Conservation (phyloP, 92 coral and sea anemone genomes). For the Muricea muricata region DNA sequence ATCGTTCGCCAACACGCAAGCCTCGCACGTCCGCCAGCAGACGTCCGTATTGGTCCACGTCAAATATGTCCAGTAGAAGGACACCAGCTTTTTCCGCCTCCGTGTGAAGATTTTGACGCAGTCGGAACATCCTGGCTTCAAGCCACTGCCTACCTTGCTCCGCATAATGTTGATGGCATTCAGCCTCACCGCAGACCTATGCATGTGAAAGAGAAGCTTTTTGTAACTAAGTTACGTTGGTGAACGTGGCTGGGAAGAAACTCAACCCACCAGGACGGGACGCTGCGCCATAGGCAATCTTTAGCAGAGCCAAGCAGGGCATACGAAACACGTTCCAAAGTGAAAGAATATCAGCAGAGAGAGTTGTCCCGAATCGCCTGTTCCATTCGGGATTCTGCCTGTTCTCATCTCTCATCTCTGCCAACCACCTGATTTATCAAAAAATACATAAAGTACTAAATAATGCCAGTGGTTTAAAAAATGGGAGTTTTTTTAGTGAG, state of each 20-base stretch:
- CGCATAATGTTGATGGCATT: neutral
- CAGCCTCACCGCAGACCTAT: no score
- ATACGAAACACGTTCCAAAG: neutral
- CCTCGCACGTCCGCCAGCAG: conserved; percentile 1
- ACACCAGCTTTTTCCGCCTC: neutral
- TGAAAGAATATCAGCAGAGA: neutral
- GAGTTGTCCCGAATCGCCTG: neutral
- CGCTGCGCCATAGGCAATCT: neutral
- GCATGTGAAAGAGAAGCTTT: no score
- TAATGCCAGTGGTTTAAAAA: no score
- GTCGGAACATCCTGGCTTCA: no score
- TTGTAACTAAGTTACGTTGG: no score
- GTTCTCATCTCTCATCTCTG: neutral
- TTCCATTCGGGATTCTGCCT: neutral
- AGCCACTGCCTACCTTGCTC: no score
- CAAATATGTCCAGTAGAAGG: neutral
- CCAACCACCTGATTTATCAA: no score
- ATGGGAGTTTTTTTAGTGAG: no score
- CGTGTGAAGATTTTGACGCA: neutral
- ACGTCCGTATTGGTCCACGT: no score
- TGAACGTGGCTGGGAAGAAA: no score
- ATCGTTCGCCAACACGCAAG: neutral
- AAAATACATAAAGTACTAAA: no score
- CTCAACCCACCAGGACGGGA: neutral
- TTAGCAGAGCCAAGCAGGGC: neutral